Percentiles rank a stretch among this genome's conserved stretches.
Conservation (phyloP, 2,113 vertebrate species). For the Petroica traversi region DNA sequence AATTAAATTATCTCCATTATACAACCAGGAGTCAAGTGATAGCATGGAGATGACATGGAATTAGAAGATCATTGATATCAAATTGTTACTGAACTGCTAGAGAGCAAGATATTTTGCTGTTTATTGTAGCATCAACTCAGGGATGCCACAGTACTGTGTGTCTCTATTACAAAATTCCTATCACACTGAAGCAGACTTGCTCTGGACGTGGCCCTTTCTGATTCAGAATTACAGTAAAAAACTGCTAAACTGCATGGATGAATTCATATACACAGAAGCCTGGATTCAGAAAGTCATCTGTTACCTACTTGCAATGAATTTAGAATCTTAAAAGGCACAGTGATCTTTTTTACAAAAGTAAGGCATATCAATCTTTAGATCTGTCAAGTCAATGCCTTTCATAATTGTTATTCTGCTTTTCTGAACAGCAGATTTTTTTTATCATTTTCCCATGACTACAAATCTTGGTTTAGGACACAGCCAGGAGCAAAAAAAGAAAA, state of each 20-base stretch:
- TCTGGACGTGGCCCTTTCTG: background rate
- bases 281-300: background rate
- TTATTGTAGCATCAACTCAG: background rate
- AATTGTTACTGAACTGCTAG: background rate
- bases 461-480: background rate
- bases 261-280: background rate
- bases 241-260: background rate
- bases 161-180: background rate
- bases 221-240: background rate
- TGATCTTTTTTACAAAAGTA: background rate
- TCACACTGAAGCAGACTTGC: background rate
- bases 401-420: background rate
- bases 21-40: background rate
- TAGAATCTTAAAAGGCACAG: background rate
- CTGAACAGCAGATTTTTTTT: background rate
- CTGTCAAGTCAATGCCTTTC: background rate
- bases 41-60: background rate
- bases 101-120: background rate
- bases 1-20: background rate
- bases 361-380: background rate
- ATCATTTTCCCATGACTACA: background rate
- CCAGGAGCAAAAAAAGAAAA: background rate
- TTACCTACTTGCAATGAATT: background rate
- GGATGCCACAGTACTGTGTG: background rate
- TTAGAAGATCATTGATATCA: slow-evolving; percentile 23